Conservation (phyloP, 1,140 invertebrate genomes). For the Drosophila trapezifrons region DNA sequence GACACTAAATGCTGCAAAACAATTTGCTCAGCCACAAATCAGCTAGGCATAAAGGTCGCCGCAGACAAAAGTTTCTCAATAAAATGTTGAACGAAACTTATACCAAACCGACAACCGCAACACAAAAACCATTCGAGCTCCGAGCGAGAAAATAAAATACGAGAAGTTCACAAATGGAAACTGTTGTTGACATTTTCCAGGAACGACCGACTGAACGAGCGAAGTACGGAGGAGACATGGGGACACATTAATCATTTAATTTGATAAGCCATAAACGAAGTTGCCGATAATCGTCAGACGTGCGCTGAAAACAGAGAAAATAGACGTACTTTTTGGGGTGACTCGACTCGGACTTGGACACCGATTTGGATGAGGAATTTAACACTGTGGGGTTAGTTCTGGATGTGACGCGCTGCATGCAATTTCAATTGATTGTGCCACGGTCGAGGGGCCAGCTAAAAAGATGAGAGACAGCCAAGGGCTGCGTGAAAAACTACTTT, state of each 20-base stretch:
- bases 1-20: constrained; percentile 19
- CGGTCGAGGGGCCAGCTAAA: constrained; percentile 53
- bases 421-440: constrained; percentile 78
- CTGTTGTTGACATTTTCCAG: constrained; percentile 72
- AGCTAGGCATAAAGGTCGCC: constrained; percentile 62
- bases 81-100: constrained; percentile 70
- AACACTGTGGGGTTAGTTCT: constrained; percentile 38
- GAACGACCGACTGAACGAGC: constrained; percentile 15
- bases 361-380: constrained; percentile 6
- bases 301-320: constrained; percentile 25
- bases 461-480: constrained; percentile 67
- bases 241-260: constrained; percentile 79
- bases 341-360: background rate
- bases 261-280: constrained; percentile 79
- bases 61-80: constrained; percentile 71
- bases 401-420: constrained; percentile 62
- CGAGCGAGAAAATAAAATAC: constrained; percentile 25
- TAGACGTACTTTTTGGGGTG: background rate
- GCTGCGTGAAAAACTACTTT: constrained; percentile 65
- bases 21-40: constrained; percentile 45
- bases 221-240: constrained; percentile 17
- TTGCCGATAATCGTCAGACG: constrained; percentile 71
- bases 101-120: constrained; percentile 34
- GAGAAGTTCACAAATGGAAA: constrained; percentile 38
- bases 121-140: constrained; percentile 53